These are phyloP conservation scores for Agelas oroides DNA, from an alignment of 37 sponge, comb jelly and placozoan species.

Conservation along the genomic window DNA sequence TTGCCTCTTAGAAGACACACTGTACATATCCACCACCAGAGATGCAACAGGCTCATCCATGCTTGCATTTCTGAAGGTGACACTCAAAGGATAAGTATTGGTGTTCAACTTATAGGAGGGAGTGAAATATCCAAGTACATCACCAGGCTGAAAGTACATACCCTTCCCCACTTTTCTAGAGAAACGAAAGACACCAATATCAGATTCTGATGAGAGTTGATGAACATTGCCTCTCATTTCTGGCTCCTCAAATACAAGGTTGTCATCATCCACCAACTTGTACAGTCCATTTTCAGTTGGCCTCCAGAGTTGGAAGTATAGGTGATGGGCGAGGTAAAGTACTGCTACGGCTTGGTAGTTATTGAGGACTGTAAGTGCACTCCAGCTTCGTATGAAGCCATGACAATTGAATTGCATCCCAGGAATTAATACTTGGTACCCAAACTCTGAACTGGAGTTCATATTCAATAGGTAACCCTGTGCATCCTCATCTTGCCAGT, in stretches of 20 bases:
- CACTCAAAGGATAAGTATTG: background rate
- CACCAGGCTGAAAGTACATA: conserved; percentile 37
- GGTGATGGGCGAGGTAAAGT: background rate
- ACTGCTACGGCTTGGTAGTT: background rate
- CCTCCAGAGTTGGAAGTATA: conserved; percentile 55
- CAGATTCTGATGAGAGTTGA: background rate
- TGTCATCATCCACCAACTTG: conserved; percentile 16
- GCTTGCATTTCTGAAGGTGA: conserved; percentile 5
- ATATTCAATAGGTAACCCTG: too few relatives aligned
- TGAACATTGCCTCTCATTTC: background rate
- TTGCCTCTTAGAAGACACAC: background rate
- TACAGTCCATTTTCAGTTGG: conserved; percentile 6
- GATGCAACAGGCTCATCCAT: background rate
- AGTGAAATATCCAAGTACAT: conserved; percentile 32
- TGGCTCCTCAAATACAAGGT: background rate
- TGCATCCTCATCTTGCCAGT: too few relatives aligned
- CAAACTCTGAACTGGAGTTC: background rate
- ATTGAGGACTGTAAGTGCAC: conserved; percentile 12
- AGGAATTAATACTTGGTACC: conserved; percentile 30
- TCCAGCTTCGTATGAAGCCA: conserved; percentile 50
- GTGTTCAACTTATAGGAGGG: background rate
- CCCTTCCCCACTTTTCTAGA: background rate
- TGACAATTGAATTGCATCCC: conserved; percentile 36
- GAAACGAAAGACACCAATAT: conserved; percentile 6
- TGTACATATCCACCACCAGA: conserved; percentile 15